Percentiles rank a stretch among this genome's conserved stretches.
These are phyloP conservation scores for Ormia ochracea DNA, from an alignment of 2,888 invertebrate species.

Conservation along the genomic window DNA sequence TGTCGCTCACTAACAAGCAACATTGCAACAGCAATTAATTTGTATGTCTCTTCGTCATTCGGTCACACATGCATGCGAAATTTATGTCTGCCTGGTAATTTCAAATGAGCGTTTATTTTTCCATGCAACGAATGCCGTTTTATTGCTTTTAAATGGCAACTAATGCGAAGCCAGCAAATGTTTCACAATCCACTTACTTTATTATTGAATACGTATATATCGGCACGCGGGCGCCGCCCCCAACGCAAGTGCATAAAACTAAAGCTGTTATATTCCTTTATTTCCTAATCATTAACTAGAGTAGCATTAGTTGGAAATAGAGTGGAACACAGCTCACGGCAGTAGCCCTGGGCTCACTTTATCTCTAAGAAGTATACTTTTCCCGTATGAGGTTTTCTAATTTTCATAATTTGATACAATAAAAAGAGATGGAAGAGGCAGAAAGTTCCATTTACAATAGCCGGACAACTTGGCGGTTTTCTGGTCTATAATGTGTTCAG, in stretches of 20 bases:
- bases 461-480: too few species aligned
- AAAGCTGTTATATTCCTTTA: neutral
- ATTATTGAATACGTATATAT: slow-evolving; percentile 1
- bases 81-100: neutral
- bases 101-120: neutral
- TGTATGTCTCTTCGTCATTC: slow-evolving; percentile 14
- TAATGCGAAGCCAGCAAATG: slow-evolving; percentile 46
- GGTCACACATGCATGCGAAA: neutral
- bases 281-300: neutral
- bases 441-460: too few species aligned
- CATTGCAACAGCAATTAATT: slow-evolving; percentile 36
- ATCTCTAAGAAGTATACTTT: too few species aligned
- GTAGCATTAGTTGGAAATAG: neutral
- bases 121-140: slow-evolving; percentile 54
- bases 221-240: neutral
- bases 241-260: neutral
- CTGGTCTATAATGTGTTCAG: too few species aligned
- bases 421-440: too few species aligned
- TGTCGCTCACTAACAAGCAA: slow-evolving; percentile 6
- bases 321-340: neutral
- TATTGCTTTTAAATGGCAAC: slow-evolving; percentile 56
- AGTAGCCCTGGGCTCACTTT: neutral
- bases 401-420: too few species aligned
- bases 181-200: slow-evolving; percentile 52
- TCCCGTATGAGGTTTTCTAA: too few species aligned